Evolutionary conservation across 2,113 vertebrate species (phyloP).

Genomic region (Brachyhypopomus occidentalis): DNA sequence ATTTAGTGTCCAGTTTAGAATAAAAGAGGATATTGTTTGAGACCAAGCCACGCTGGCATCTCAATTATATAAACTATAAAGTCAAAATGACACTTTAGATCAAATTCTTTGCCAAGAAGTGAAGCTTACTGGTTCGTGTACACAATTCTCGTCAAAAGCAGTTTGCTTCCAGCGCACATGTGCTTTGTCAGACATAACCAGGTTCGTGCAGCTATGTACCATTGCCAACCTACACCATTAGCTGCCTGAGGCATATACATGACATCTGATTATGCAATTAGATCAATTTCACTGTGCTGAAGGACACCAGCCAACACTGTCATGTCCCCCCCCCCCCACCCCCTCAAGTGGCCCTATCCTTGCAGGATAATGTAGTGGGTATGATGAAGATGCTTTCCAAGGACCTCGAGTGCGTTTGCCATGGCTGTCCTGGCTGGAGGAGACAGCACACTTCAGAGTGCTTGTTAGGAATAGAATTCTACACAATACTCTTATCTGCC

Average conservation of each 20-base stretch:
- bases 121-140: conserved; percentile 24
- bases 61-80: conserved; percentile 6
- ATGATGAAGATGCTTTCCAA: conserved; percentile 27
- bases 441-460: not conserved
- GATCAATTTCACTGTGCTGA: conserved; percentile 63
- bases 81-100: not conserved
- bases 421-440: conserved; percentile 6
- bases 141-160: conserved; percentile 49
- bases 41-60: not conserved
- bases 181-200: conserved; percentile 38
- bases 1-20: not conserved
- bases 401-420: not conserved
- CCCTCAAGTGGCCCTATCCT: conserved; percentile 16
- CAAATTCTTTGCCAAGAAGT: not conserved
- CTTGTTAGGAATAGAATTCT: not conserved
- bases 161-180: conserved; percentile 38
- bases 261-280: conserved; percentile 67
- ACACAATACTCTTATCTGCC: conserved; percentile 12
- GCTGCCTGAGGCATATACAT: conserved; percentile 64
- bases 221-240: conserved; percentile 46
- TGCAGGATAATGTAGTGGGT: conserved; percentile 28
- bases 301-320: conserved; percentile 47
- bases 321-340: too few species aligned
- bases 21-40: too few species aligned
- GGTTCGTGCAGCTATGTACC: conserved; percentile 33